Evolutionary conservation across 1,140 invertebrate genomes (phyloP).

Genomic region (Sarcophaga bullata): DNA sequence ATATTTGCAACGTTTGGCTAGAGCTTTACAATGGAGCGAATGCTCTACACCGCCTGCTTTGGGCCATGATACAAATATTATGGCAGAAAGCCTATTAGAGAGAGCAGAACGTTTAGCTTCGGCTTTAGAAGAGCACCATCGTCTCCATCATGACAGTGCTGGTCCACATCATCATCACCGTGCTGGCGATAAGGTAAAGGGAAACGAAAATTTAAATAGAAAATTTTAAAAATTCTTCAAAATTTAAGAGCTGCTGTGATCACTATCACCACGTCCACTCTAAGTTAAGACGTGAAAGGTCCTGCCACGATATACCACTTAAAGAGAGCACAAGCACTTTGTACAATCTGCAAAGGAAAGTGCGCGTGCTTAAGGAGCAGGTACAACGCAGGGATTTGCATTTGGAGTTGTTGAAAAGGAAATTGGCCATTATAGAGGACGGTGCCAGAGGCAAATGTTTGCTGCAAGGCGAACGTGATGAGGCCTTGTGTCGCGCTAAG

Average conservation of each 20-base stretch:
- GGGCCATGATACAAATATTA: constrained; percentile 80
- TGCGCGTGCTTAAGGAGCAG: constrained; percentile 85
- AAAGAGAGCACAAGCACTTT: constrained; percentile 80
- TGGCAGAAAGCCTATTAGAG: constrained; percentile 80
- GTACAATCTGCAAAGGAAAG: constrained; percentile 83
- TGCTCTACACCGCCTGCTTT: constrained; percentile 67
- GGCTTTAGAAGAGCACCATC: constrained; percentile 75
- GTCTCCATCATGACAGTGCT: constrained; percentile 47
- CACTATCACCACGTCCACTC: constrained; percentile 47
- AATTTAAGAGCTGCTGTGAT: constrained; percentile 45
- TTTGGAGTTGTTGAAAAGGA: constrained; percentile 86
- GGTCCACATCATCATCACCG: constrained; percentile 42
- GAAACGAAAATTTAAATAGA: not conserved
- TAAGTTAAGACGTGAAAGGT: constrained; percentile 76
- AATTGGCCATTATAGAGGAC: constrained; percentile 84
- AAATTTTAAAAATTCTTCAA: not conserved
- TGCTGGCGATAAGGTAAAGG: constrained; percentile 50
- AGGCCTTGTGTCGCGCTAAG: constrained; percentile 77
- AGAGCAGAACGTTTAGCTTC: constrained; percentile 78
- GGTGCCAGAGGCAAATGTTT: constrained; percentile 75
- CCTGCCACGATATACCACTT: constrained; percentile 76
- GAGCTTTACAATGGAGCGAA: constrained; percentile 66
- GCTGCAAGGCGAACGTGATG: constrained; percentile 76
- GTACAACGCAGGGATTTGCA: constrained; percentile 91
- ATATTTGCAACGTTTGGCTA: constrained; percentile 73